Percentiles rank a stretch among this genome's conserved stretches.
Conservation (phyloP, 2,888 invertebrate genomes). For the Watsonalla binaria region DNA sequence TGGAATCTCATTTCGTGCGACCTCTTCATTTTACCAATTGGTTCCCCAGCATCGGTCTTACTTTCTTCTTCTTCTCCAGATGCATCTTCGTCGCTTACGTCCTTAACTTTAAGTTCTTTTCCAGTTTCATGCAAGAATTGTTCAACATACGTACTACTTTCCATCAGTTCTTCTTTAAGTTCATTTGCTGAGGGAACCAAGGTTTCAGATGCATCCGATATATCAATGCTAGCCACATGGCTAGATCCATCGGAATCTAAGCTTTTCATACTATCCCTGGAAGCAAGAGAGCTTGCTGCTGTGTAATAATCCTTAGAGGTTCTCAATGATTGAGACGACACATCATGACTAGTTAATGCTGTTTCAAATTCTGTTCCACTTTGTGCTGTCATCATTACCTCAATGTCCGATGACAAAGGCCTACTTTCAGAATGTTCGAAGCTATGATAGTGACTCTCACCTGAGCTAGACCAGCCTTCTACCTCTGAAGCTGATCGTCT, state of each 20-base stretch:
- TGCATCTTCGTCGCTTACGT: constrained; percentile 71
- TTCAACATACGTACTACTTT: constrained; percentile 79
- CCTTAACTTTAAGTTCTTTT: constrained; percentile 63
- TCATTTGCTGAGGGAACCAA: constrained; percentile 94
- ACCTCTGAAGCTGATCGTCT: constrained; percentile 87
- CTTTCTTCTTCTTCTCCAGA: constrained; percentile 79
- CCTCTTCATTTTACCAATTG: constrained; percentile 88
- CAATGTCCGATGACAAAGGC: constrained; percentile 92
- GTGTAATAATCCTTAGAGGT: constrained; percentile 93
- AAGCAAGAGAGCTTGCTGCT: constrained; percentile 91
- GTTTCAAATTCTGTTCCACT: constrained; percentile 93
- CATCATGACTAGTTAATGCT: constrained; percentile 88
- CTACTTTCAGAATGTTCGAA: constrained; percentile 90
- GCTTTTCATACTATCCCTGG: constrained; percentile 93
- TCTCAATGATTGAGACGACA: constrained; percentile 83
- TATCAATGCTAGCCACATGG: constrained; percentile 91
- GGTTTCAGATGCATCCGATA: constrained; percentile 95
- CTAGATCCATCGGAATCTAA: constrained; percentile 94
- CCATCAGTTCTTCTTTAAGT: constrained; percentile 84
- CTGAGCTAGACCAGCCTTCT: constrained; percentile 91
- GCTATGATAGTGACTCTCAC: constrained; percentile 93
- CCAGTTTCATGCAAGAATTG: constrained; percentile 68
- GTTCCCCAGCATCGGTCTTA: constrained; percentile 70
- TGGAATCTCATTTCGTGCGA: constrained; percentile 95
- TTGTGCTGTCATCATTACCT: constrained; percentile 85